Percentiles rank a stretch among this genome's conserved stretches.
Evolutionary conservation across 2,888 invertebrate genomes (phyloP).

Genomic region (Lobophora halterata): DNA sequence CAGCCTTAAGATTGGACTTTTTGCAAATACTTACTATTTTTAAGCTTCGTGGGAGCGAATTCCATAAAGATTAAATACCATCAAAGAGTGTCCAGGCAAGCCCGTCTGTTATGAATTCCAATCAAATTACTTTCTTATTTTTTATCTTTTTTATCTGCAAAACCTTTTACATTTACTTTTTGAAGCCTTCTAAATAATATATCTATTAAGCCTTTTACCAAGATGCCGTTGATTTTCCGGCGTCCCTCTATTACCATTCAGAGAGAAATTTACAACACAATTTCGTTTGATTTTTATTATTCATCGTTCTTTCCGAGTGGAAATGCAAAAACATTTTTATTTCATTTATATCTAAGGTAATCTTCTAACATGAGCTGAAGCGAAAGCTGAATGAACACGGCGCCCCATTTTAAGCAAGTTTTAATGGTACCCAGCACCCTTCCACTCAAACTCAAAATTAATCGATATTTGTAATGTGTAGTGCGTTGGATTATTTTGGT

Average conservation of each 20-base stretch:
- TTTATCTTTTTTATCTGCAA: background rate
- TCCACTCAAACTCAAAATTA: too few relatives aligned
- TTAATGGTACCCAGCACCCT: too few relatives aligned
- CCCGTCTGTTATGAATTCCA: too few relatives aligned
- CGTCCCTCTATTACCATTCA: slow-evolving; percentile 14
- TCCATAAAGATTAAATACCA: too few relatives aligned
- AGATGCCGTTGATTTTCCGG: slow-evolving; percentile 16
- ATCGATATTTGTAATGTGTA: too few relatives aligned
- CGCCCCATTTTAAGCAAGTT: too few relatives aligned
- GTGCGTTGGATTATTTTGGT: too few relatives aligned
- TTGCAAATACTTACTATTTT: too few relatives aligned
- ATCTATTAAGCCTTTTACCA: slow-evolving; percentile 16
- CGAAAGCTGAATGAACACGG: background rate
- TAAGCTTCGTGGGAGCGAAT: too few relatives aligned
- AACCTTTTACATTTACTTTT: slow-evolving; percentile 20
- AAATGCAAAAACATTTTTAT: slow-evolving; percentile 15
- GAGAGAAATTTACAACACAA: slow-evolving; percentile 12
- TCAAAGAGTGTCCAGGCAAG: too few relatives aligned
- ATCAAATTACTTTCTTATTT: too few relatives aligned
- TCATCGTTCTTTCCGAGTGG: slow-evolving; percentile 15
- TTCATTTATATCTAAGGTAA: slow-evolving; percentile 1
- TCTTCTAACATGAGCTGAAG: background rate
- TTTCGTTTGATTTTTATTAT: slow-evolving; percentile 19
- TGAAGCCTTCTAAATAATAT: slow-evolving; percentile 18
- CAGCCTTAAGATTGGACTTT: too few relatives aligned